Evolutionary conservation across 2,113 vertebrate genomes (phyloP).

Genomic region (Orthonyx spaldingii): DNA sequence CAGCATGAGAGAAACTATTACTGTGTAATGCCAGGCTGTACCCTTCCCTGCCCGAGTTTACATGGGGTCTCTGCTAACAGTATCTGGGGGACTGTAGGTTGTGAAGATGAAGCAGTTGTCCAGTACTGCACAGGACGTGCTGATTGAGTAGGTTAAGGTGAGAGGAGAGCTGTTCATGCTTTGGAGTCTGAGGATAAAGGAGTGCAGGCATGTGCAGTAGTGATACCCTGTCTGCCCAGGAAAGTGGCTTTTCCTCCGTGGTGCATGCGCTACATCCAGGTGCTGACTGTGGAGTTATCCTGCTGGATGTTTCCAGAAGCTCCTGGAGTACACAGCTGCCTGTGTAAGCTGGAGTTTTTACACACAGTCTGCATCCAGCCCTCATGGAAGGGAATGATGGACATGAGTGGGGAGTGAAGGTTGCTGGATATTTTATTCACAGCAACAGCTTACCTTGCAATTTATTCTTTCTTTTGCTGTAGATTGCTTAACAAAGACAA

Average conservation of each 20-base stretch:
- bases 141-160: background rate
- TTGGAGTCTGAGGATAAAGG: background rate
- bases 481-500: background rate
- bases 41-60: background rate
- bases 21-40: background rate
- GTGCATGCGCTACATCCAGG: fast-evolving
- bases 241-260: background rate
- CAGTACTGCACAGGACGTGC: background rate
- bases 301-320: background rate
- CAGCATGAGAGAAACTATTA: background rate
- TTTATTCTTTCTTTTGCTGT: background rate
- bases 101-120: background rate
- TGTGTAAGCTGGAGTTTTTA: background rate
- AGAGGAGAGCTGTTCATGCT: background rate
- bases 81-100: background rate
- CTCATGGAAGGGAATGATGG: background rate
- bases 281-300: background rate
- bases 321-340: background rate
- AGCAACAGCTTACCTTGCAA: background rate
- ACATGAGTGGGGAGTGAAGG: background rate
- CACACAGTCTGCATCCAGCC: background rate
- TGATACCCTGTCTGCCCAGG: background rate
- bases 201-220: background rate
- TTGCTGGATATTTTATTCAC: background rate
- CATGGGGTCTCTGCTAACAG: background rate